A percentile compares a stretch with the other conserved stretches of the same genome.
Evolutionary conservation across 2,113 vertebrate species (phyloP).

Genomic region (Pseudois nayaur): DNA sequence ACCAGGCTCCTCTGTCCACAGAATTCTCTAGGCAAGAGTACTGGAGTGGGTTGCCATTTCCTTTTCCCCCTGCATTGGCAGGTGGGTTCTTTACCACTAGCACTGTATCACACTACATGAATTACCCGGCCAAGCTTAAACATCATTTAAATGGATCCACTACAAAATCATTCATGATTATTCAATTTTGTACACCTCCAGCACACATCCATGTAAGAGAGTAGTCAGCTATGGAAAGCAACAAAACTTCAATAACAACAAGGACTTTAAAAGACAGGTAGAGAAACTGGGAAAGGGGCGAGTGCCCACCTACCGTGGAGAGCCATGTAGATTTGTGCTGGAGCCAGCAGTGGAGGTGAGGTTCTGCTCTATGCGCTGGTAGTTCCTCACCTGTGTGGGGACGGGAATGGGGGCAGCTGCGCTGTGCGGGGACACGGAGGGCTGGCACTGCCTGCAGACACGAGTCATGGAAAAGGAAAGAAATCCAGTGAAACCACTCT

Average conservation of each 20-base stretch:
- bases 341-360: conserved; percentile 89
- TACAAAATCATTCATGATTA: neutral
- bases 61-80: neutral
- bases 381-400: conserved; percentile 96
- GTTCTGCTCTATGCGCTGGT: conserved; percentile 97
- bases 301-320: conserved; percentile 87
- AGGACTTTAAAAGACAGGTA: neutral
- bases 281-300: neutral
- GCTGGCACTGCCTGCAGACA: conserved; percentile 86
- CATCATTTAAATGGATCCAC: neutral
- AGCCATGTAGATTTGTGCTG: conserved; percentile 86
- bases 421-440: conserved; percentile 87
- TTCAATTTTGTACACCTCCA: neutral
- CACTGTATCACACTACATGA: neutral
- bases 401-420: conserved; percentile 95
- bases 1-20: neutral
- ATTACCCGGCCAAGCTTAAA: neutral
- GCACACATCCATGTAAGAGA: neutral
- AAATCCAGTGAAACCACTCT: conserved; percentile 19
- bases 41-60: neutral
- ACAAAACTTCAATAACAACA: neutral
- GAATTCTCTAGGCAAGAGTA: neutral
- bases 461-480: conserved; percentile 55
- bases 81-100: neutral
- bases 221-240: neutral